These are phyloP conservation scores for Chouioia cunea DNA, from an alignment of 2,888 invertebrate genomes.

Conservation along the genomic window DNA sequence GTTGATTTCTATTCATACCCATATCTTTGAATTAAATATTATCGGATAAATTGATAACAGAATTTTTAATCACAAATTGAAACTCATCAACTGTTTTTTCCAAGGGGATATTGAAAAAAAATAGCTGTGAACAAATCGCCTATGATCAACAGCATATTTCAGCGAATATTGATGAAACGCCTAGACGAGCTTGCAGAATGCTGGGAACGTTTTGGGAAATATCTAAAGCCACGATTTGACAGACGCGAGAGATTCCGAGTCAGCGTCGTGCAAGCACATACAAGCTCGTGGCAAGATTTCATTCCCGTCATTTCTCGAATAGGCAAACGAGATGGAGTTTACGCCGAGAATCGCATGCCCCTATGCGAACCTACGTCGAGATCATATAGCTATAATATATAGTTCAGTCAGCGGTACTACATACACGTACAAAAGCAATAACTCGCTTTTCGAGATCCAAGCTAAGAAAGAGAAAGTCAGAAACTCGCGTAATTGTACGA, in stretches of 20 bases:
- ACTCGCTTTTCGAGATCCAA: conserved; percentile 23
- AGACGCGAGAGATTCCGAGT: conserved; percentile 33
- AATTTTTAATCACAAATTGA: too few species aligned
- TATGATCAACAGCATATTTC: too few species aligned
- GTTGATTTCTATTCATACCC: too few species aligned
- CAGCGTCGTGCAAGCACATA: conserved; percentile 5
- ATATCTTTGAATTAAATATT: too few species aligned
- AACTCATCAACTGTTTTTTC: too few species aligned
- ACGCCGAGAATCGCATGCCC: neutral
- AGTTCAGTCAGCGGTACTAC: conserved; percentile 6
- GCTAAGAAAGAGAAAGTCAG: conserved; percentile 17
- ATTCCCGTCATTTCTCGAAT: conserved; percentile 16
- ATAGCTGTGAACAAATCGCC: too few species aligned
- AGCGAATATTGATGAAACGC: neutral
- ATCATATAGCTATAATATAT: too few species aligned
- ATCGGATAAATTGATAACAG: too few species aligned
- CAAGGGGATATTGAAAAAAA: too few species aligned
- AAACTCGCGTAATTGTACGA: conserved; percentile 30
- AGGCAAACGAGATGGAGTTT: neutral
- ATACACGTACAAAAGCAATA: neutral
- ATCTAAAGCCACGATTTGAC: conserved; percentile 37
- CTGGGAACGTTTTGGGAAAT: conserved; percentile 33
- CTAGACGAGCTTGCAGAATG: conserved; percentile 18
- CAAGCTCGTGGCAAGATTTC: conserved; percentile 1
- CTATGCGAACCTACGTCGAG: too few species aligned